phyloP scores from a whole-genome alignment of 2,888 invertebrate species.

The Clitarchus hookeri region DNA sequence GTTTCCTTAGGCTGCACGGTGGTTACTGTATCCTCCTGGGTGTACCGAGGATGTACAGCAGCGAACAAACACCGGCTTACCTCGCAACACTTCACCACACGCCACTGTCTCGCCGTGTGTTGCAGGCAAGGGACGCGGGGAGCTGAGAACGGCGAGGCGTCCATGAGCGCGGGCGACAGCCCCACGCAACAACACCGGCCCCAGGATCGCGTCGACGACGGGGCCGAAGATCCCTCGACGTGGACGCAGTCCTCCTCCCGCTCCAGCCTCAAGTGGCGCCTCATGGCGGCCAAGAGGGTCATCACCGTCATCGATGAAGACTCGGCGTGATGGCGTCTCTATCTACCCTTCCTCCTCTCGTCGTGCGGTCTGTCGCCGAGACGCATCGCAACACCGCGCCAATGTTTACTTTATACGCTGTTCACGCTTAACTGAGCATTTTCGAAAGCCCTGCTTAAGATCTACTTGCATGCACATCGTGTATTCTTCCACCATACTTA shows the following conservation, averaged over 20 bases:
- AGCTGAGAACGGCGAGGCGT: slow-evolving; percentile 11
- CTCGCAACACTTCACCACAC: too few relatives aligned
- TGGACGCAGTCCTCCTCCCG: slow-evolving; percentile 53
- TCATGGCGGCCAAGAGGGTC: slow-evolving; percentile 62
- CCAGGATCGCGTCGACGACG: neutral
- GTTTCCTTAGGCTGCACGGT: too few relatives aligned
- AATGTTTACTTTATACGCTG: too few relatives aligned
- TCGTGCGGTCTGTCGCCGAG: neutral
- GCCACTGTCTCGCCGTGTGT: too few relatives aligned
- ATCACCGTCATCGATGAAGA: slow-evolving; percentile 81
- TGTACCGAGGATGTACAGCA: too few relatives aligned
- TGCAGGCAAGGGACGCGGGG: neutral
- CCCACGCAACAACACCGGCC: neutral
- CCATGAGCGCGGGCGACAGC: slow-evolving; percentile 11
- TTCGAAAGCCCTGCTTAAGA: too few relatives aligned
- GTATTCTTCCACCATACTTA: too few relatives aligned
- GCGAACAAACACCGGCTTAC: too few relatives aligned
- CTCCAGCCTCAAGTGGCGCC: slow-evolving; percentile 57
- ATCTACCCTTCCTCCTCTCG: neutral
- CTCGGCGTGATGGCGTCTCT: slow-evolving; percentile 51
- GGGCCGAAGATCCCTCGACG: slow-evolving; percentile 55
- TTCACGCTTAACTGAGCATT: too few relatives aligned
- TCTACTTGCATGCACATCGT: too few relatives aligned
- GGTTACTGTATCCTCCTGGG: too few relatives aligned
- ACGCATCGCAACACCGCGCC: neutral